Base-by-base conservation (phyloP, 1,140 invertebrate genomes). In the Homalodisca vitripennis region DNA sequence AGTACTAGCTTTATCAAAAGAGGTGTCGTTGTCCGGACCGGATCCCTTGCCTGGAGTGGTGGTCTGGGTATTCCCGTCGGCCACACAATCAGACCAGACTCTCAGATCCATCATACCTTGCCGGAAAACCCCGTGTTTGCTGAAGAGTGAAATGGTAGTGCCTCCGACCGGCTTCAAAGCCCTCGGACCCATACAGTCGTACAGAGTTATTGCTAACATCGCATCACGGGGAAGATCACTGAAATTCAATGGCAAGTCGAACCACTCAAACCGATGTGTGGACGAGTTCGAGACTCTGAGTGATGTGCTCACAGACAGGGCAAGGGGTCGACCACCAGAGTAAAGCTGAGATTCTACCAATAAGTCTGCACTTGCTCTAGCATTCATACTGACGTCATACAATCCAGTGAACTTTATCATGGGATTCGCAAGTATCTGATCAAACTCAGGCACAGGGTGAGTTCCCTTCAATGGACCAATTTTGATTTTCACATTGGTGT, bases 181-280 rank as follows among this genome's bases (percentile, higher is more conserved):
- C 3, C 89, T 88, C 1, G 95, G 91, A 0, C 94, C 93, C 66
- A 91, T 90, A 78, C 95, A 94, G 79, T 98, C 96, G 81, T 94
- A 97, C 34, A 99, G 87, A 17, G 94, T 98, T 73, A 99, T 85
- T 17, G 91, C 91, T n/a, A 99, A 80, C 68, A 92, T 85, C 13
- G 97, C 90, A 81, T 93, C 92, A 60, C 93, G 82, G 96, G 96
- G 30, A 99, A 79, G 79, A 79, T 99, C 96, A 77, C 91, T 92
- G 80, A 92, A 92, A 98, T 76, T 90, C 89, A 12, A 99, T 83
- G 97, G 97, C 67, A 99, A 80, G 2, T 87, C 90, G 6, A 99
- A 83, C 97, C 97, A 99, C 82, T 99, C 97, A 81, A 98, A 98
- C 97, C 97, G 99, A 79, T 93, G 94, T 73, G 82, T 79, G 68